Conservation (phyloP, 2,797 vertebrate genomes). For the Neosilurus hyrtlii region DNA sequence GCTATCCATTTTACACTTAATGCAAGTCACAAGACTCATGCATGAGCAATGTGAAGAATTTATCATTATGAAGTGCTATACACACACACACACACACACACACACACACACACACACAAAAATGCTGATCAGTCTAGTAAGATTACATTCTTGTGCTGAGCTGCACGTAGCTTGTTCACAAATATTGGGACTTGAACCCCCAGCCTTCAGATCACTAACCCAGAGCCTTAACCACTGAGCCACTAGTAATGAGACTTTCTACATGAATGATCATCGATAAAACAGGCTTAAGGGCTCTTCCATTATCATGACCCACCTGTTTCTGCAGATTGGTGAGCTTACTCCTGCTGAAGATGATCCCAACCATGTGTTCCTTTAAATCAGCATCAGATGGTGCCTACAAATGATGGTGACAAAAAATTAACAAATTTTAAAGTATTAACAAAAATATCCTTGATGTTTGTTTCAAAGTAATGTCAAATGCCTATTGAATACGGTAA, state of each 20-base stretch:
- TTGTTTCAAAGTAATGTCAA: too few relatives aligned
- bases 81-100: too few relatives aligned
- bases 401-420: constrained; percentile 45
- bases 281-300: not conserved
- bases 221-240: too few relatives aligned
- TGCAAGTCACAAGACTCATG: not conserved
- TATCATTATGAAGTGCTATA: not conserved
- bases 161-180: not conserved
- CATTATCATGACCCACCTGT: constrained; percentile 76
- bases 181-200: not conserved
- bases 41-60: not conserved
- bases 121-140: not conserved
- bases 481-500: not conserved
- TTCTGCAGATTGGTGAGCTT: constrained; percentile 99
- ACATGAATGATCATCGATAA: not conserved
- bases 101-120: too few relatives aligned
- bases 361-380: constrained; percentile 99
- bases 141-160: not conserved
- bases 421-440: constrained; percentile 14
- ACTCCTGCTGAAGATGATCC: constrained; percentile 99
- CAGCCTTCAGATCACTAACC: too few relatives aligned
- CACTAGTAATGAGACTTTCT: not conserved
- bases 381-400: constrained; percentile 97
- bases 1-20: not conserved
- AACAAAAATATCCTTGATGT: not conserved